Conservation (phyloP, 37 sponge, comb jelly and placozoan species). For the Agelas oroides region DNA sequence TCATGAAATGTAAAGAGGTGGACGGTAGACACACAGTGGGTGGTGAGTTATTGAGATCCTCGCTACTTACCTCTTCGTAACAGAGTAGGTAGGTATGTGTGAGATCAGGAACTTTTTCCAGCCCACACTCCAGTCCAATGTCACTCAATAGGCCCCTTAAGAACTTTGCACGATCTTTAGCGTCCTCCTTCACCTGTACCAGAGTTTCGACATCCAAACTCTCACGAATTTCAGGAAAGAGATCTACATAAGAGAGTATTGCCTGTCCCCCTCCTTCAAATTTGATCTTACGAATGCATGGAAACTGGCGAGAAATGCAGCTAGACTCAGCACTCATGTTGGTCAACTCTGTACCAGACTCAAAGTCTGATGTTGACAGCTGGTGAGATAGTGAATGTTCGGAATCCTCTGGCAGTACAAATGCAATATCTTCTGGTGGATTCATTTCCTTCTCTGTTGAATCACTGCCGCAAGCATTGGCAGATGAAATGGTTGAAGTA, state of each 20-base stretch:
- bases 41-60: too few relatives aligned
- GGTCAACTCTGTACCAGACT: too few relatives aligned
- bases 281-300: neutral
- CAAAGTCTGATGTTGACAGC: too few relatives aligned
- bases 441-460: neutral
- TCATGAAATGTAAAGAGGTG: too few relatives aligned
- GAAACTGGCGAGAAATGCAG: neutral
- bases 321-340: too few relatives aligned
- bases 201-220: conserved; percentile 3
- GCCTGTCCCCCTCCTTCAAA: conserved; percentile 12
- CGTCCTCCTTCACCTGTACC: conserved; percentile 28
- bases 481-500: neutral
- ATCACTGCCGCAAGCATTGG: neutral
- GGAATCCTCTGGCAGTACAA: too few relatives aligned
- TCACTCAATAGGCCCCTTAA: conserved; percentile 13
- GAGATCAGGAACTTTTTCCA: conserved; percentile 24
- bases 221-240: conserved; percentile 11
- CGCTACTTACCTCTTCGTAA: conserved; percentile 25
- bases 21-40: too few relatives aligned
- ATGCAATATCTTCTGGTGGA: neutral
- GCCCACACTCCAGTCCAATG: conserved; percentile 41
- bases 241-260: conserved; percentile 53
- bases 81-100: conserved; percentile 39
- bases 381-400: too few relatives aligned
- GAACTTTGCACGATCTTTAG: neutral